Conservation (phyloP, 2,797 vertebrate species). For the Tapirus indicus region DNA sequence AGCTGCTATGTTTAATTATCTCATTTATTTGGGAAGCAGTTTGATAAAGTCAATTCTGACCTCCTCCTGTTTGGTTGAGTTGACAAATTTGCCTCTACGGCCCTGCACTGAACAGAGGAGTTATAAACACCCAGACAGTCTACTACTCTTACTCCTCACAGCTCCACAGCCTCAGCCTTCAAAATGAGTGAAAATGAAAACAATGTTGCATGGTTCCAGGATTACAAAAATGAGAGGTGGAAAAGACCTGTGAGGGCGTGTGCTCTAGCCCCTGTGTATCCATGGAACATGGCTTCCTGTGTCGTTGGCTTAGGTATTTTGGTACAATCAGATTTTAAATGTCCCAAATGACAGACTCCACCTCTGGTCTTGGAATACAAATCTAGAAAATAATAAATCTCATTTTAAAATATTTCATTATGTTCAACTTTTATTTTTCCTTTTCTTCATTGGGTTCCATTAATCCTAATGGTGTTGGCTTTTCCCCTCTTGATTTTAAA, state of each 20-base stretch:
- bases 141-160: not conserved
- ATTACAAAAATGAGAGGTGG: not conserved
- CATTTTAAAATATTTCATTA: conserved; percentile 66
- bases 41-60: conserved; percentile 35
- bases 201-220: not conserved
- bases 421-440: conserved; percentile 43
- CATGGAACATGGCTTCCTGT: not conserved
- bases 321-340: conserved; percentile 47
- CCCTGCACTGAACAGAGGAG: not conserved
- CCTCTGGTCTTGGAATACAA: conserved; percentile 44
- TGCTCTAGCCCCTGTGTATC: not conserved
- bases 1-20: not conserved
- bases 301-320: not conserved
- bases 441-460: conserved; percentile 47
- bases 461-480: conserved; percentile 29
- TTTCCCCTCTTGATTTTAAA: conserved; percentile 55
- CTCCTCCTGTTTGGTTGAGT: not conserved
- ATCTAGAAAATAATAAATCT: conserved; percentile 58
- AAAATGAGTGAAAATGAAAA: not conserved
- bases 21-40: not conserved
- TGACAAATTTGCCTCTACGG: not conserved
- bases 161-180: not conserved
- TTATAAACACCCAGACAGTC: not conserved
- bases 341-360: not conserved
- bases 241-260: not conserved